A percentile compares a stretch with the other conserved stretches of the same genome.
Evolutionary conservation across 2,113 vertebrate species (phyloP).

Genomic region (Macaca nemestrina): DNA sequence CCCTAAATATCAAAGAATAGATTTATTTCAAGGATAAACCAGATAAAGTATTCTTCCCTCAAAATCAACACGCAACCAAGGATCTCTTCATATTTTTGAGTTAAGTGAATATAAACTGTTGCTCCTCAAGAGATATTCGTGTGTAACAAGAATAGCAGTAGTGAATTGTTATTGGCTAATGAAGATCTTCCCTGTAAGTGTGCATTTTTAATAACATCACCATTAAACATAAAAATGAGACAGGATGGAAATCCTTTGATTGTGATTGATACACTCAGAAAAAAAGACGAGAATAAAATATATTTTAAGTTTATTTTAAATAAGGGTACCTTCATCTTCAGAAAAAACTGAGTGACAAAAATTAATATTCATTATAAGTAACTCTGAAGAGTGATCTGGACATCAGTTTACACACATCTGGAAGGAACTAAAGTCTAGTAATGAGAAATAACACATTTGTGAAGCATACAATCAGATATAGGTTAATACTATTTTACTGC

Average conservation of each 20-base stretch:
- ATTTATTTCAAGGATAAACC: background rate
- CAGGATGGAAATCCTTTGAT: background rate
- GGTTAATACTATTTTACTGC: background rate
- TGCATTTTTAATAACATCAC: constrained; percentile 13
- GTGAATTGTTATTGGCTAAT: background rate
- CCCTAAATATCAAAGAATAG: background rate
- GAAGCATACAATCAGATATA: background rate
- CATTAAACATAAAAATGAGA: constrained; percentile 26
- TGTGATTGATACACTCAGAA: background rate
- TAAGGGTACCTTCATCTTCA: background rate
- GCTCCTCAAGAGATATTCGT: constrained; percentile 30
- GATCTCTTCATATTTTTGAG: background rate
- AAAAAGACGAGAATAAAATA: background rate
- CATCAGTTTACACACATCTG: background rate
- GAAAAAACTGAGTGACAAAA: background rate
- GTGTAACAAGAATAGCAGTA: background rate
- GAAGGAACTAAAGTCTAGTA: background rate
- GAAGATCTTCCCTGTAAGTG: background rate
- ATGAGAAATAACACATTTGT: background rate
- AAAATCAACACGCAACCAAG: background rate
- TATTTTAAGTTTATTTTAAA: background rate
- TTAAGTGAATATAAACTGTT: constrained; percentile 17
- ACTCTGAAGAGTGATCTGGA: background rate
- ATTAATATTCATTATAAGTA: background rate
- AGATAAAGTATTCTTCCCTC: constrained; percentile 7